These are phyloP conservation scores for Cygnus buccinator DNA, from an alignment of 2,113 vertebrate genomes.

Conservation along the genomic window DNA sequence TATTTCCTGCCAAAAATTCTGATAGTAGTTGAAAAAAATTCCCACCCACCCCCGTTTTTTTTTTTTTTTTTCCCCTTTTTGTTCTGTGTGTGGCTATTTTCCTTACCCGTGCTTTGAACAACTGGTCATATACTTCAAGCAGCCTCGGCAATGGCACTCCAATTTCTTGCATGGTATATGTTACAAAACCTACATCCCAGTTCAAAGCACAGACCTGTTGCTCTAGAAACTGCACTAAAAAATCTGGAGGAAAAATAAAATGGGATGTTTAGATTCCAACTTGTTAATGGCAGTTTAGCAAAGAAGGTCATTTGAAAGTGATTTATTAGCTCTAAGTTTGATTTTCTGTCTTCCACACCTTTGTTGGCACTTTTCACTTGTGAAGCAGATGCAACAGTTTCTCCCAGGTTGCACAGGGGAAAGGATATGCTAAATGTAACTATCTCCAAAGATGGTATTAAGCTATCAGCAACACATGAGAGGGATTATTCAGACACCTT, in stretches of 20 bases:
- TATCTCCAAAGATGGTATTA: not conserved
- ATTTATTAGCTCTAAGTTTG: not conserved
- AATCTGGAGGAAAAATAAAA: constrained; percentile 78
- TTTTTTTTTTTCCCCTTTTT: too few species aligned
- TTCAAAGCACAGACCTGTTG: constrained; percentile 91
- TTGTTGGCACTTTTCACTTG: not conserved
- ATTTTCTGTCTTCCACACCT: not conserved
- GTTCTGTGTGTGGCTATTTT: not conserved
- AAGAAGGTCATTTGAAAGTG: not conserved
- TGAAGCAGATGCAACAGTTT: not conserved
- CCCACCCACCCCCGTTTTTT: too few species aligned
- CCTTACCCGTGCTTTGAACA: constrained; percentile 93
- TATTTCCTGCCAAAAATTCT: not conserved
- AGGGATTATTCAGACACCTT: not conserved
- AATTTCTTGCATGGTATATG: constrained; percentile 93
- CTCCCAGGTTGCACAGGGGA: too few species aligned
- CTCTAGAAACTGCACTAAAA: constrained; percentile 92
- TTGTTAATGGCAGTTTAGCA: not conserved
- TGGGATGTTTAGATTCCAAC: not conserved
- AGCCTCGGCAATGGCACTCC: constrained; percentile 88
- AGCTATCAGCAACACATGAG: not conserved
- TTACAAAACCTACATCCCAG: constrained; percentile 95
- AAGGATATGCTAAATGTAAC: not conserved
- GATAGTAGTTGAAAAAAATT: not conserved
- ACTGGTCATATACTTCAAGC: constrained; percentile 94